Evolutionary conservation across 2,888 invertebrate genomes (phyloP), one percentile per base, ranked within the genome.

Genomic region (Dusona sp.): DNA sequence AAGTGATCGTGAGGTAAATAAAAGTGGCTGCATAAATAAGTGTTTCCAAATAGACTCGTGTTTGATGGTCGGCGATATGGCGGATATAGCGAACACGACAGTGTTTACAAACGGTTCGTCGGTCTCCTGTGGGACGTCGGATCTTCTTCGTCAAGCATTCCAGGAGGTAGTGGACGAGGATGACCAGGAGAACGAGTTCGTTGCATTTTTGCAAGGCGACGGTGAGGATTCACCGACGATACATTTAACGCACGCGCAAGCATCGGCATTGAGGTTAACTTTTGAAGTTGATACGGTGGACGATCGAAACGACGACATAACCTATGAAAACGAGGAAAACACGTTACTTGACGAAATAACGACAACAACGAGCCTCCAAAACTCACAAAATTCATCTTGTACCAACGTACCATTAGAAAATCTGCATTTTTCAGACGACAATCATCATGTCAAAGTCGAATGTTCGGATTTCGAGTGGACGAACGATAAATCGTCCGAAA

Each of bases 241-340:
- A 85, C 93, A 94, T 16, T 83, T 94, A 13, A 94, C 94, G 3
- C 91, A 92, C 1, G 94, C 91, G 74, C 94, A 94, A 87, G 94
- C 94, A 1, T 91, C 92, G 3, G 94, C 93, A 45, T 89, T 94
- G 82, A 94, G 94, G 73, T 89, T 94, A 90, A 92, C 92, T 84
- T 93, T 94, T 77, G 92, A 92, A 84, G 91, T 93, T 72, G 92
- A 92, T 67, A 80, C 88, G 9, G 87, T 78, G 9, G 89, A 92
- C 54, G 89, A 89, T 79, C 88, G 42, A 19, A 67, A 79, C 51
- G 83, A 88, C 64, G 81, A 87, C 54, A 83, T 88, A 82, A 88
- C 88, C 78, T 91, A 90, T 74, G 88, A 89, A 22, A 89, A 89
- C n/a, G 88, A 89, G 74, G 86, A 89, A 70, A 89, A 88, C 87